Evolutionary conservation across 2,113 vertebrate genomes (phyloP), one percentile per base, ranked within the genome.

Genomic region (Collichthys lucidus): DNA sequence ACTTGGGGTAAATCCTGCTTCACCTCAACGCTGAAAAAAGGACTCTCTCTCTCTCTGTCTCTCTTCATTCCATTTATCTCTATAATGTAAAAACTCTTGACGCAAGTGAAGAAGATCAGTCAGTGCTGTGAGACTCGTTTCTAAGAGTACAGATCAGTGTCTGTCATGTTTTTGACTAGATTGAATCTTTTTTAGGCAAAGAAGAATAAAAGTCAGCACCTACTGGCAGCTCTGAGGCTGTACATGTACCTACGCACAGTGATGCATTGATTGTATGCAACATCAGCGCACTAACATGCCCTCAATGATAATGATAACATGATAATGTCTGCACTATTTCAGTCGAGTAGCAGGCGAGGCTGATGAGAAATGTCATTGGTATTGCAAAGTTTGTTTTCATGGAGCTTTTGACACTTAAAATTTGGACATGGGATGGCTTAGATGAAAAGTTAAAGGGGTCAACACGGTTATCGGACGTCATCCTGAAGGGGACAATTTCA

Each of bases 1-100:
- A 16, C 31, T 15, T 15, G 47, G 53, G 59, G 76, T 70, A 65
- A 65, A 83, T 79, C 85, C 57, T 56, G 63, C 49, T 76, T 62
- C 57, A 11, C 0, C 40, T 47, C 3, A 50, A 31, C 2, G 31
- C 67, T n/a, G 53, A 29, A 68, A 31, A 57, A 29, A 57, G 49
- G 42, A 19, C 64, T 12, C 44, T 14, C 10, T 3, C 35, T 35
- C 6, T 14, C 5, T 7, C 29, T 19, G 7, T 19, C 60, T 56
- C 67, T 56, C 22, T 55, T 60, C 3, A 59, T 67, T 24, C 6
- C 53, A 60, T 42, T 60, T 68, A 55, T 47, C 16, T 49, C 26
- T 12, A 42, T 31, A 47, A 44, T 42, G 40, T 8, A 44, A 82
- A 15, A 8, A n/a, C 47, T 52, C 24, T 60, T 24, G 15, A 44